Evolutionary conservation across 2,797 vertebrate species (phyloP).

Genomic region (Natrix natrix): DNA sequence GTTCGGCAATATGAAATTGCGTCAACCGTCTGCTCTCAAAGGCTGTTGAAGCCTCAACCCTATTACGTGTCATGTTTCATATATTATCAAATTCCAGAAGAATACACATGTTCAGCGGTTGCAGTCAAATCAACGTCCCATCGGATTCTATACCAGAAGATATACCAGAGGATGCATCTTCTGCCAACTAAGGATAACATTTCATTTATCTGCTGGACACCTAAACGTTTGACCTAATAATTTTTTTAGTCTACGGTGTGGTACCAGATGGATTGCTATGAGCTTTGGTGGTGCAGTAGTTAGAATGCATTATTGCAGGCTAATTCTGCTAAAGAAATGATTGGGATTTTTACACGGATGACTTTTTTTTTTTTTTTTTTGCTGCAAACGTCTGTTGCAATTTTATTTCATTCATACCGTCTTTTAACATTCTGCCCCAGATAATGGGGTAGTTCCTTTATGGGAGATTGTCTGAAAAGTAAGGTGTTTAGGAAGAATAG

Average conservation of each 20-base stretch:
- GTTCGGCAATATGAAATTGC: neutral
- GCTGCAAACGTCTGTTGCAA: too few species aligned
- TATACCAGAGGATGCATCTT: neutral
- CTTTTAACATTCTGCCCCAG: neutral
- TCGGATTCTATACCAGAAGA: neutral
- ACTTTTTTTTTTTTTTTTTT: too few species aligned
- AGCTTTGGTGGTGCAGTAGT: too few species aligned
- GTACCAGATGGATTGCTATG: neutral
- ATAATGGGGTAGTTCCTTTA: too few species aligned
- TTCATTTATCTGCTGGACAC: neutral
- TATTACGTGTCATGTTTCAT: neutral
- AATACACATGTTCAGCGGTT: neutral
- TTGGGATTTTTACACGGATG: too few species aligned
- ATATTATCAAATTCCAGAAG: neutral
- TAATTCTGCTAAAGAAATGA: too few species aligned
- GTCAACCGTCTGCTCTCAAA: neutral
- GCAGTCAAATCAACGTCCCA: neutral
- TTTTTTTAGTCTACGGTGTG: neutral
- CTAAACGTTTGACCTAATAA: neutral
- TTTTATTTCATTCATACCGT: too few species aligned
- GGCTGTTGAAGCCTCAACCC: neutral
- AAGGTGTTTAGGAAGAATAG: neutral
- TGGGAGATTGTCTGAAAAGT: neutral
- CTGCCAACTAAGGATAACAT: neutral
- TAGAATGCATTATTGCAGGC: too few species aligned